A percentile compares a stretch with the other conserved stretches of the same genome.
Evolutionary conservation across 2,888 invertebrate species (phyloP).

Genomic region (Tenthredo scrophulariae): DNA sequence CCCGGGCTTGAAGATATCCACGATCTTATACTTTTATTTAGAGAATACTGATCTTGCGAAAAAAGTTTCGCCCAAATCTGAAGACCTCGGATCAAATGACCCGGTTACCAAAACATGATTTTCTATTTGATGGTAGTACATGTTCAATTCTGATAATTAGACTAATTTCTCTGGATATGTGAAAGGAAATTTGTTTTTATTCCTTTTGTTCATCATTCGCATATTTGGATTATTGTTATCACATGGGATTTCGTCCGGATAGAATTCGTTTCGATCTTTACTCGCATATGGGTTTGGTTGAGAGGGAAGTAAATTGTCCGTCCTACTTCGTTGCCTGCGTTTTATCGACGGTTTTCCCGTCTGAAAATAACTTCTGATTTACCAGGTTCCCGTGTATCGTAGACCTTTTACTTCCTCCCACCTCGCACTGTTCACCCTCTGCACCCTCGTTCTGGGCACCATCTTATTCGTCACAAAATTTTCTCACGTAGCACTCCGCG

Average conservation of each 20-base stretch:
- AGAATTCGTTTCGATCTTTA: conserved; percentile 16
- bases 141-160: neutral
- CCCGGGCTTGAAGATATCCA: neutral
- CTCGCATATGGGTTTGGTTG: neutral
- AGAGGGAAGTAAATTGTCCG: conserved; percentile 39
- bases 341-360: conserved; percentile 34
- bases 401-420: conserved; percentile 18
- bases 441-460: conserved; percentile 39
- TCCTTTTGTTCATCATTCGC: neutral
- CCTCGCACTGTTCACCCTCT: conserved; percentile 30
- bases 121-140: neutral
- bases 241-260: neutral
- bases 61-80: neutral
- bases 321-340: conserved; percentile 17
- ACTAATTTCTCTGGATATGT: neutral
- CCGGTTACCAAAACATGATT: neutral
- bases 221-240: neutral
- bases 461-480: conserved; percentile 58
- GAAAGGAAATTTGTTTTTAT: neutral
- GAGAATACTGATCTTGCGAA: neutral
- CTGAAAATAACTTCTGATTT: conserved; percentile 48
- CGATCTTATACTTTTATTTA: neutral
- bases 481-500: conserved; percentile 58
- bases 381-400: conserved; percentile 33
- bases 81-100: neutral